Evolutionary conservation across 2,888 invertebrate species (phyloP), one percentile per base, ranked within the genome.

Genomic region (Aphodius granarius): DNA sequence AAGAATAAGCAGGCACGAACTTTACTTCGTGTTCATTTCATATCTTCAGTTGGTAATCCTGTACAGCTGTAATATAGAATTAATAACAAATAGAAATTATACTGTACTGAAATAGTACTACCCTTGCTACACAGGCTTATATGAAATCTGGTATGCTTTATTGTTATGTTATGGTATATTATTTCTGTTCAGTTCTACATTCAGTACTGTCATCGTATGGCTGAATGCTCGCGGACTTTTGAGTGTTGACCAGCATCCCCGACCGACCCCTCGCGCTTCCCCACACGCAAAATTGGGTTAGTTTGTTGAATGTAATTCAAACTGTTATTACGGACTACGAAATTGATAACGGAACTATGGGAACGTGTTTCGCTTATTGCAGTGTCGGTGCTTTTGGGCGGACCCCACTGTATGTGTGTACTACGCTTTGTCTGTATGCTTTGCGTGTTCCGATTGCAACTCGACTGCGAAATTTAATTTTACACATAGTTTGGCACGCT

Each of bases 231-330:
- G 43, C 43, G 43, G 43, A 43, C 1, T 43, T 43, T 43, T 43
- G 43, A 43, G 43, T 43, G 6, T 43, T 43, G 43, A 43, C 43
- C 43, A 43, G 9, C 13, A 13, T 43, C 43, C 0, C 43, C 43
- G 1, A 43, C 43, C 43, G 43, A n/a, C 43, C 43, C 43, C 3
- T 6, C 16, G 20, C 13, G 5, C 20, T 21, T 21, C 21, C 20
- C 19, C 68, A 16, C n/a, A 4, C 20, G 20, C n/a, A 20, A 22
- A 68, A 68, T 22, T 68, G 20, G 68, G 68, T 68, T 68, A 68
- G 68, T 68, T 68, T 68, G 68, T 68, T 68, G 68, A 68, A 68
- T 68, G 20, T 68, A 68, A 68, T 68, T 68, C 68, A 68, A 68
- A 68, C 68, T 68, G 20, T 20, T 68, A 68, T 68, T 68, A 68